Base-by-base conservation (phyloP, 2,888 invertebrate genomes). In the Cephus sareptanus region DNA sequence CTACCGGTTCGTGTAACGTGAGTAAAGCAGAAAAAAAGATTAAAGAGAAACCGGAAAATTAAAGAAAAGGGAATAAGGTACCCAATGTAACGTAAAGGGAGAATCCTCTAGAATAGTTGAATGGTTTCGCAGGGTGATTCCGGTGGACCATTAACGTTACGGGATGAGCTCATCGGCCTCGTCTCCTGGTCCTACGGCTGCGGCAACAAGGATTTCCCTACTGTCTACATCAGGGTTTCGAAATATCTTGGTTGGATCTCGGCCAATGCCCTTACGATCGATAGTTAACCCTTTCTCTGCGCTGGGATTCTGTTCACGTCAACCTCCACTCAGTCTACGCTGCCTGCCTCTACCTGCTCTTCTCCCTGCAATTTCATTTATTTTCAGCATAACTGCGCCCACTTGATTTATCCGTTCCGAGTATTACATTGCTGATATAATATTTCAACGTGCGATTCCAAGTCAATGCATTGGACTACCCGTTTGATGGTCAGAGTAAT, bases 171-270 rank as follows among this genome's bases (percentile, higher is more conserved):
- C 73, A 77, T 83, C n/a, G 90, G 90, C 77, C 80, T 90, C 6
- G 87, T 88, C n/a, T 90, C 89, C 23, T 90, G 87, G 87, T 84
- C 87, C 15, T 82, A 79, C 34, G 89, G 86, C n/a, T 90, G 89
- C 75, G 88, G 87, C 15, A 79, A 78, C 6, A 81, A 79, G 4
- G 75, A 79, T 31, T 88, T 86, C 69, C 89, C 89, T 4, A 86
- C 87, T n/a, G 88, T 89, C 40, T 89, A 85, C 79, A 89, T 89
- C 1, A 84, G 87, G 70, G 88, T 89, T 1, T 11, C 83, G 6
- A 71, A 86, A 69, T 85, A 83, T 70, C 73, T 87, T 11, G 77
- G 84, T 68, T 89, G 89, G 89, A 86, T 89, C 68, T 34, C 81
- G 15, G 15, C 77, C 1, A 71, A 15, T 15, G 71, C 70, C 30